Conservation (phyloP, 92 coral and sea anemone genomes). For the Actinostola sp. region DNA sequence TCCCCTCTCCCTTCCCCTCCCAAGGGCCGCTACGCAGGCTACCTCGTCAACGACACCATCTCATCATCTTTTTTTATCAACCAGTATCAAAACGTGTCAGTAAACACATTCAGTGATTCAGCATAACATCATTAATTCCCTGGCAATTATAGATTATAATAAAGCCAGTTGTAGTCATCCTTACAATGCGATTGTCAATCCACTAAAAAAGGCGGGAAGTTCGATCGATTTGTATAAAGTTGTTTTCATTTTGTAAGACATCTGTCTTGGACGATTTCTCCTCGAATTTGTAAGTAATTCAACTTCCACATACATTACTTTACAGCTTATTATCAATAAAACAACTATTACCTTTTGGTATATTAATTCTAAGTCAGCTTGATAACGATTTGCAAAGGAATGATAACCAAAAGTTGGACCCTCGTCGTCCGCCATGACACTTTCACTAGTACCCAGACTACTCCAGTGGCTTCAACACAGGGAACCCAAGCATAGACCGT, state of each 20-base stretch:
- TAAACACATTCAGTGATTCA: too few species aligned
- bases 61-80: too few species aligned
- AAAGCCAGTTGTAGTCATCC: too few species aligned
- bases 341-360: slow-evolving; percentile 30
- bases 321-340: not conserved
- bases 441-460: slow-evolving; percentile 22
- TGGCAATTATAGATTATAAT: too few species aligned
- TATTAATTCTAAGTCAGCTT: slow-evolving; percentile 34
- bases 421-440: slow-evolving; percentile 49
- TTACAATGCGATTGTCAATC: too few species aligned
- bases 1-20: too few species aligned
- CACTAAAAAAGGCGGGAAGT: slow-evolving; percentile 10
- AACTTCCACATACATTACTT: not conserved
- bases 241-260: not conserved
- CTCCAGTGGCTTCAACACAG: slow-evolving; percentile 6
- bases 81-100: too few species aligned
- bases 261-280: not conserved
- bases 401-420: slow-evolving; percentile 1
- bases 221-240: not conserved
- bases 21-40: too few species aligned
- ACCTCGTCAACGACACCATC: too few species aligned
- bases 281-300: not conserved
- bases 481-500: slow-evolving; percentile 32
- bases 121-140: too few species aligned
- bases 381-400: slow-evolving; percentile 33